Conservation (phyloP, 2,888 invertebrate genomes). For the Marasmarcha lunaedactyla region DNA sequence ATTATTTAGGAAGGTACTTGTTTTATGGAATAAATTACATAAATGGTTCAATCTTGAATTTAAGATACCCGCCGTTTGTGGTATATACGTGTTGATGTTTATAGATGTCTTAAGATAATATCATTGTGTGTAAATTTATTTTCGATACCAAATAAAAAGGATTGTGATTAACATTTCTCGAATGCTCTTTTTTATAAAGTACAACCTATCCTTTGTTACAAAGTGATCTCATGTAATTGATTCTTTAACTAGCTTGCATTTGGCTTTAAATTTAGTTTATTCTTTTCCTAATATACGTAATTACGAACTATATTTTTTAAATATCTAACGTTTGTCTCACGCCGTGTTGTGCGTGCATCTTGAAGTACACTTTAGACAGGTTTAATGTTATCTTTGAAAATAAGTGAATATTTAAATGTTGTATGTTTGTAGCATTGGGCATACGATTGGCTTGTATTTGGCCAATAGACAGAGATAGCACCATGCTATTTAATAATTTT, state of each 20-base stretch:
- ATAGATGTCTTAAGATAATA: no score
- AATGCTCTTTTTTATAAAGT: slow-evolving; percentile 37
- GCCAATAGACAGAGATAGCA: no score
- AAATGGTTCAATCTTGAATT: slow-evolving; percentile 6
- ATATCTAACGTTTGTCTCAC: no score
- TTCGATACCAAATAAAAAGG: not conserved
- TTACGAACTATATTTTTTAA: slow-evolving; percentile 3
- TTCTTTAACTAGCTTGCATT: slow-evolving; percentile 32
- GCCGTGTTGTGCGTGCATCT: no score
- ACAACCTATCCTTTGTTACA: slow-evolving; percentile 54
- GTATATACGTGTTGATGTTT: not conserved
- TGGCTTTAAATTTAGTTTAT: slow-evolving; percentile 33
- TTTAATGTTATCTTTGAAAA: no score
- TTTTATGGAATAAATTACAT: slow-evolving; percentile 1
- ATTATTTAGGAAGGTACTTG: slow-evolving; percentile 22
- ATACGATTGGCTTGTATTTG: no score
- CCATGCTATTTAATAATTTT: no score
- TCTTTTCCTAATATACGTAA: slow-evolving; percentile 22
- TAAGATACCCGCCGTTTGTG: slow-evolving; percentile 1
- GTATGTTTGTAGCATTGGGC: not conserved
- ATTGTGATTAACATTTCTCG: slow-evolving; percentile 46
- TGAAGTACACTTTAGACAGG: no score
- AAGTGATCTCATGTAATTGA: slow-evolving; percentile 40
- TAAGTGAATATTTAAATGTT: no score
- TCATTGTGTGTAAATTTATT: not conserved